Conservation (phyloP, 2,113 vertebrate species). For the Gymnorhina tibicen region DNA sequence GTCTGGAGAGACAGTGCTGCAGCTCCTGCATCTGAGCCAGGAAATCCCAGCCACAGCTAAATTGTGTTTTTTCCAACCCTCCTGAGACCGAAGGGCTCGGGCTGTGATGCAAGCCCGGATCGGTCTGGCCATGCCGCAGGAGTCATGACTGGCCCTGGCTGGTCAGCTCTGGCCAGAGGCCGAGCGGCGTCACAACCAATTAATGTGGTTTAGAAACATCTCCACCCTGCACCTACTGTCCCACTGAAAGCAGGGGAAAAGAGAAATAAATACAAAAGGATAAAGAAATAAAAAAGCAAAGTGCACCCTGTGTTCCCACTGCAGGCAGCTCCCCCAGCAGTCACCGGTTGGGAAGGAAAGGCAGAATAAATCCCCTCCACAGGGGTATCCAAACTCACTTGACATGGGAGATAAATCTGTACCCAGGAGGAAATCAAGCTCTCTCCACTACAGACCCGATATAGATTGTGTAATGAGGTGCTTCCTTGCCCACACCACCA, state of each 20-base stretch:
- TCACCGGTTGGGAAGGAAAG: accelerated
- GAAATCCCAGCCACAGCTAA: neutral
- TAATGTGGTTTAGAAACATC: neutral
- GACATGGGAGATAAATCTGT: neutral
- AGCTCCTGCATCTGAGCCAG: neutral
- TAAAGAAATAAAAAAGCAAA: neutral
- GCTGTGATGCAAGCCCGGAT: neutral
- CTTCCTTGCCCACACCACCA: slow-evolving; percentile 21
- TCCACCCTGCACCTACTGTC: neutral
- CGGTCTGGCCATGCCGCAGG: neutral
- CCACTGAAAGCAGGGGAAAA: neutral
- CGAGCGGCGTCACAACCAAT: neutral
- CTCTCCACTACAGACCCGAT: neutral
- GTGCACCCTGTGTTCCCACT: accelerated
- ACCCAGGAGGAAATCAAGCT: neutral
- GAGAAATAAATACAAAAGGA: neutral
- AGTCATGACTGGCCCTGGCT: neutral
- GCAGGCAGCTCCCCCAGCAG: neutral
- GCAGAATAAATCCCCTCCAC: neutral
- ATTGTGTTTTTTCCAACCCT: neutral
- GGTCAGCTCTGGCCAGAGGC: neutral
- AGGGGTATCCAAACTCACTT: neutral
- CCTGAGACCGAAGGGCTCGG: accelerated
- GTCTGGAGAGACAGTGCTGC: neutral
- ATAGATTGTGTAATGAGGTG: neutral